Evolutionary conservation across 2,797 vertebrate species (phyloP), one percentile per base, ranked within the genome.

Genomic region (Lophura swinhoii): DNA sequence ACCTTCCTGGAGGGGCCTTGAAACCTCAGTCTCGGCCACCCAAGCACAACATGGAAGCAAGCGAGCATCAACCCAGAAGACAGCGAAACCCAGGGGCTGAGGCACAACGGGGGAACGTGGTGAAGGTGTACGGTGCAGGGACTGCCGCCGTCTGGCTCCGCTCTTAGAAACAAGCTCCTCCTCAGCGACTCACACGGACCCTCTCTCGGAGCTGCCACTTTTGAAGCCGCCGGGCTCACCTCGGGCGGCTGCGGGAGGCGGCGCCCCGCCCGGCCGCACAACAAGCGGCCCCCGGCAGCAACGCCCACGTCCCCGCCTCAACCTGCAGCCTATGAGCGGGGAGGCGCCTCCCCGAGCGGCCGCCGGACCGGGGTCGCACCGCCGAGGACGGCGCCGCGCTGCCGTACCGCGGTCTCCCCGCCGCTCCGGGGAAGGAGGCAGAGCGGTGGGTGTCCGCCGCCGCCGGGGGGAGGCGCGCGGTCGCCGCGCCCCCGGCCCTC

Each of bases 321-420:
- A 68, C 86, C 82, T 73, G 60, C 88, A 62, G 77, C 92, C 92
- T 59, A 74, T 39, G 70, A 35, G 84, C 63, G 87, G 20, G 81
- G 87, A 93, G 94, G 74, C 82, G 17, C 91, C 91, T 87, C 84
- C 92, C 87, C 94, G 81, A 72, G 69, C 94, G 73, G 81, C 84
- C 69, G 66, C 81, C 84, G 81, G 73, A 90, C 10, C 70, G 71
- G 67, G 53, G 56, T 46, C 44, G 77, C 4, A 12, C 26, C 70
- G 69, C 44, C 49, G 74, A 64, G 73, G 46, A 87, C n/a, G 22
- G 86, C 83, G 62, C 23, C 13, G 58, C 63, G 58, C 62, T 84
- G 82, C 58, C 31, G 64, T 10, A 33, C 22, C 49, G 28, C 28
- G 53, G 48, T 33, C 58, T 8, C 48, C 23, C 77, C 66, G 46